Evolutionary conservation across 2,113 vertebrate species (phyloP).

Genomic region (Gracilinanus agilis): DNA sequence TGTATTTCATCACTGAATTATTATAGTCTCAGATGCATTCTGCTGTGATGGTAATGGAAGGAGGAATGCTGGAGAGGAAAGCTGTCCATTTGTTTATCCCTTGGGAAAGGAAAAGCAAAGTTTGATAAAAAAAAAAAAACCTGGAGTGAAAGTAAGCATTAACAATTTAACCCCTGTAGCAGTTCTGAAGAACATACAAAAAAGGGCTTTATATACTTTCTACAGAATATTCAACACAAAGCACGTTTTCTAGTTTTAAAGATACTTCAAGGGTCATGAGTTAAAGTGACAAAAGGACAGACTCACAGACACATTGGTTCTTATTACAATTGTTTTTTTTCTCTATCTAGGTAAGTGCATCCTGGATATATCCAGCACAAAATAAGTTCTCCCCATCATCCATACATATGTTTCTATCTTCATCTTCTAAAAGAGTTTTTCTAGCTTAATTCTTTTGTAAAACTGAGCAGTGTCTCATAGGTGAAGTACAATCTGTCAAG

Average conservation of each 20-base stretch:
- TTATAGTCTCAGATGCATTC: slow-evolving; percentile 93
- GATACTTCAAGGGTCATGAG: neutral
- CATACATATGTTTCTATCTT: neutral
- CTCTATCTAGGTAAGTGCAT: neutral
- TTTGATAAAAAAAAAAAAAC: slow-evolving; percentile 89
- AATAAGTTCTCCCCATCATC: neutral
- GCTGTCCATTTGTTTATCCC: slow-evolving; percentile 95
- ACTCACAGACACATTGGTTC: neutral
- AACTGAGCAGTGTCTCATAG: slow-evolving; percentile 7
- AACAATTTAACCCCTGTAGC: slow-evolving; percentile 89
- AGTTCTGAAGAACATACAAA: slow-evolving; percentile 58
- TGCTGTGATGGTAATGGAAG: slow-evolving; percentile 94
- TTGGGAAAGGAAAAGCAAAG: slow-evolving; percentile 90
- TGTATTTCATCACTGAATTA: slow-evolving; percentile 96
- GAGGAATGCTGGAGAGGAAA: slow-evolving; percentile 86
- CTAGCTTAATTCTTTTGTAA: slow-evolving; percentile 9
- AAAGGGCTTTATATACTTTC: slow-evolving; percentile 42
- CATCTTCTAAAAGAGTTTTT: slow-evolving; percentile 25
- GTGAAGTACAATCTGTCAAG: slow-evolving; percentile 27
- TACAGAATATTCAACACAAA: slow-evolving; percentile 13
- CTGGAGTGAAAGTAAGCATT: slow-evolving; percentile 90
- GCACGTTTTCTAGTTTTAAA: slow-evolving; percentile 45
- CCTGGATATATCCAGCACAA: neutral
- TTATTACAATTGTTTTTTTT: neutral
- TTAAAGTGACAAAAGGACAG: neutral